Base-by-base conservation (phyloP, 37 sponge, comb jelly and placozoan species). In the Crambe crambe region DNA sequence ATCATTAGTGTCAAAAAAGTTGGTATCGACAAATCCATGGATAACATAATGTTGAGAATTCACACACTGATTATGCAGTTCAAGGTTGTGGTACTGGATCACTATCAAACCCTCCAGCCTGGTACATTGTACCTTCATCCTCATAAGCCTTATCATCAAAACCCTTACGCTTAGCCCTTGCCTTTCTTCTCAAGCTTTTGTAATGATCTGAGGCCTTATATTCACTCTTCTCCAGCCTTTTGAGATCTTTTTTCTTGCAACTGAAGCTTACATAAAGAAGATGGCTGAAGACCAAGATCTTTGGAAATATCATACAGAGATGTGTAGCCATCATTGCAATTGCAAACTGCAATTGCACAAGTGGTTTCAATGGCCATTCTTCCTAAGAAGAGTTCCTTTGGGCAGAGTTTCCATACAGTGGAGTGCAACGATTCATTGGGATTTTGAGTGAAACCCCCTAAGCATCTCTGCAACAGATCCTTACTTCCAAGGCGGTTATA, bases 271-370 rank as follows among this genome's bases (percentile, higher is more conserved):
- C n/a, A 27, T 8, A 38, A 5, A 5, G 44, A 25, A 25, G 32
- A 38, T 3, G 43, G 51, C 40, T 59, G 22, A 18, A 75, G 38
- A 21, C 38, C 37, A n/a, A 78, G 51, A 18, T 21, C 30, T 6
- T 67, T 17, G 26, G 56, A 15, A 2, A 78, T 42, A 22, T 1
- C 51, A 27, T 6, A 8, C 18, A 78, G 54, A 1, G 68, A 67
- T 23, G 37, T 31, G 23, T 67, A 44, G 6, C 80, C 80, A 68
- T 70, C 70, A 42, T 78, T 78, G 32, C 18, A 80, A 21, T 26
- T 21, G 41, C 70, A 37, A 22, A 66, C 79, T 42, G 79, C 67
- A 29, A 78, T 25, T 26, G 68, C 68, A 41, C 30, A 39, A 0
- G 68, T 3, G 0, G 12, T 31, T 12, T 42, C 32, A 8, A 78